Conservation (phyloP, 1,140 invertebrate species). For the Phocides pigmalion region DNA sequence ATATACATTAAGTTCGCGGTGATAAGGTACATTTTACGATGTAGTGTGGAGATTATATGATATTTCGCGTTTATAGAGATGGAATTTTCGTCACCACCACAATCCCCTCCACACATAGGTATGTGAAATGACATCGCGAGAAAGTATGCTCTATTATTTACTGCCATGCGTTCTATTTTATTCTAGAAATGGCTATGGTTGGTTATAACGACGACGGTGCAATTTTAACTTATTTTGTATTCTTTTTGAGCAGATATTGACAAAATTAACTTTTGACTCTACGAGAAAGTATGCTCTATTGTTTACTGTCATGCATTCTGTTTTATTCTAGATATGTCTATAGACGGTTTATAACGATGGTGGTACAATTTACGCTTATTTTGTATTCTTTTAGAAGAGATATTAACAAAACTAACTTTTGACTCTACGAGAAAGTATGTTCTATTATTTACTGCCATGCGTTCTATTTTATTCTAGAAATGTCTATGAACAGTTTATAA, state of each 20-base stretch:
- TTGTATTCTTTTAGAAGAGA: too few relatives aligned
- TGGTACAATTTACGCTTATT: too few relatives aligned
- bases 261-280: too few relatives aligned
- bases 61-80: conserved; percentile 36
- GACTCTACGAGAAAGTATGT: conserved; percentile 37
- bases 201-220: not conserved
- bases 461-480: conserved; percentile 27
- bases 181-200: not conserved
- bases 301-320: conserved; percentile 30
- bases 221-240: too few relatives aligned
- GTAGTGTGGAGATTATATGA: conserved; percentile 33
- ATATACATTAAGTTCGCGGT: conserved; percentile 14
- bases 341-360: not conserved
- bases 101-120: conserved; percentile 52
- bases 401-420: too few relatives aligned
- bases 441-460: conserved; percentile 32
- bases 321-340: conserved; percentile 15
- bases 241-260: too few relatives aligned
- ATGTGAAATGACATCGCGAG: conserved; percentile 50
- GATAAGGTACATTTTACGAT: conserved; percentile 29
- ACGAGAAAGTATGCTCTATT: conserved; percentile 38
- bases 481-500: not conserved
- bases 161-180: conserved; percentile 31
- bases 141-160: conserved; percentile 47
- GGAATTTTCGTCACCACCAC: conserved; percentile 62